phyloP scores from a whole-genome alignment of 2,797 vertebrate genomes.

The Paramormyrops hopkinsi region DNA sequence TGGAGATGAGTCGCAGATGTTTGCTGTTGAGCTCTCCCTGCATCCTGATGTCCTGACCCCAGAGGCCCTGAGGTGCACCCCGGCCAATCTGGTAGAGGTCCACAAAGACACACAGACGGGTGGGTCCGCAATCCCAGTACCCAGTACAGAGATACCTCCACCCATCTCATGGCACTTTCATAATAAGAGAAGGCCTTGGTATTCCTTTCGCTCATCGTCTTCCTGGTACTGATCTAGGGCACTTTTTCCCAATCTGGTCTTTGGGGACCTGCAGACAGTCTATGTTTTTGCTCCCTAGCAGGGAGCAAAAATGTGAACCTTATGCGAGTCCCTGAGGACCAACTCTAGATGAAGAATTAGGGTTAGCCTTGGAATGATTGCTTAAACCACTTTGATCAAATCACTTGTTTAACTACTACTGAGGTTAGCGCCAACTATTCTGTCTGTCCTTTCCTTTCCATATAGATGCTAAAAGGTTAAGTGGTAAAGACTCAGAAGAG shows the following conservation, averaged over 20 bases:
- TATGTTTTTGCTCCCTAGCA: not conserved
- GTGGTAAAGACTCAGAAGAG: conserved; percentile 58
- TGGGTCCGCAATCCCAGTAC: conserved; percentile 37
- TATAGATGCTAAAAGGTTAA: conserved; percentile 39
- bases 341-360: not conserved
- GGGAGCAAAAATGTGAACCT: not conserved
- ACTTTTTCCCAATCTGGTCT: not conserved
- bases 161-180: not conserved
- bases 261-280: not conserved
- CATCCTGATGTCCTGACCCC: conserved; percentile 67
- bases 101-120: conserved; percentile 71
- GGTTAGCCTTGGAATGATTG: not conserved
- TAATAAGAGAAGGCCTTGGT: not conserved
- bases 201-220: not conserved
- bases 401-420: not conserved
- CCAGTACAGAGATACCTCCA: not conserved
- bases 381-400: not conserved
- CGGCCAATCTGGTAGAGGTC: conserved; percentile 74
- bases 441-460: not conserved
- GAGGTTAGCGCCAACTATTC: not conserved
- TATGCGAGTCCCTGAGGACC: not conserved
- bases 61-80: conserved; percentile 60
- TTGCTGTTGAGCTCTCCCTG: conserved; percentile 72
- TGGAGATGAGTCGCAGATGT: conserved; percentile 67
- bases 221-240: not conserved